phyloP scores from a whole-genome alignment of 2,888 invertebrate genomes.

The Synanthedon andrenaeformis region DNA sequence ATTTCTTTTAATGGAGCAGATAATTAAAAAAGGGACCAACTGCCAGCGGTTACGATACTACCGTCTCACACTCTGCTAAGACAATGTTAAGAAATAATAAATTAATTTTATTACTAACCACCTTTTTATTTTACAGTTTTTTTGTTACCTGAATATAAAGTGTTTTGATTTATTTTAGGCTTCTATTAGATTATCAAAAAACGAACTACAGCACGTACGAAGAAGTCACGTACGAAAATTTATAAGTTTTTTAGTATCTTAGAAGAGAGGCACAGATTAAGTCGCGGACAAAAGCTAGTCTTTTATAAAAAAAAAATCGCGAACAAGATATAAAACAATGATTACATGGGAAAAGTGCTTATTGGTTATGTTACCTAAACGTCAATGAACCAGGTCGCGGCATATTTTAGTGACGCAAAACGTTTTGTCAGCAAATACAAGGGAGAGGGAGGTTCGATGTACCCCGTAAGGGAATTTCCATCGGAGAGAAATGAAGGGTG shows the following conservation, averaged over 20 bases:
- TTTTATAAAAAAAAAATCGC: no score
- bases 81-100: neutral
- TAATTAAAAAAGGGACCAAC: neutral
- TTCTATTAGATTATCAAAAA: no score
- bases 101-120: neutral
- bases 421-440: constrained; percentile 35
- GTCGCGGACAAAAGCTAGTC: no score
- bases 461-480: constrained; percentile 32
- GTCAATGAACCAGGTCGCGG: constrained; percentile 6
- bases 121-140: neutral
- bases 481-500: constrained; percentile 49
- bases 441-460: constrained; percentile 17
- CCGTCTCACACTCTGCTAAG: neutral
- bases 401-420: constrained; percentile 29
- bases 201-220: no score
- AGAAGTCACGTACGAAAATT: no score
- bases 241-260: no score
- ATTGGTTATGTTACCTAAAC: neutral
- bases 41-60: neutral
- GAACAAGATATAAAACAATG: no score
- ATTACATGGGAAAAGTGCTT: no score
- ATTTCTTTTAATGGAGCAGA: neutral
- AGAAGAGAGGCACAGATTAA: no score
- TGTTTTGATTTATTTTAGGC: no score
- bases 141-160: neutral